Evolutionary conservation across 1,140 invertebrate genomes (phyloP).

Genomic region (Drosophila tropicalis): DNA sequence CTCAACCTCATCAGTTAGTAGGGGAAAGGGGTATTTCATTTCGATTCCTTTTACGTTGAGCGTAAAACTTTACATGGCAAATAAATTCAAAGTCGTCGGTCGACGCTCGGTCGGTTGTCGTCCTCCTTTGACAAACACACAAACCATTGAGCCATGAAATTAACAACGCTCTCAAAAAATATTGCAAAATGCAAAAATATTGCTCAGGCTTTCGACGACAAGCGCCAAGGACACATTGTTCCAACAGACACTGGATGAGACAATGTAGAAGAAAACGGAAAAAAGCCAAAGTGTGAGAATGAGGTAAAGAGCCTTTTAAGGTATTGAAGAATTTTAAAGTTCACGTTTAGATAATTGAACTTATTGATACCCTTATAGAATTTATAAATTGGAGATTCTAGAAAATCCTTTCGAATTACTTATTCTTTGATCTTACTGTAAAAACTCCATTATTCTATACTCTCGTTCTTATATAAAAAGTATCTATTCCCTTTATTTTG

Average conservation of each 20-base stretch:
- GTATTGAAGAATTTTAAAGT: neutral
- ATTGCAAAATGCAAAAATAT: slow-evolving; percentile 77
- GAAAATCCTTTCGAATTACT: no score
- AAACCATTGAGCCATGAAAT: slow-evolving; percentile 69
- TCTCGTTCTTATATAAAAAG: no score
- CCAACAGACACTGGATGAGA: slow-evolving; percentile 24
- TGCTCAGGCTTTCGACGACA: slow-evolving; percentile 39
- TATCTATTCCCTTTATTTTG: no score
- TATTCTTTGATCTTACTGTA: no score
- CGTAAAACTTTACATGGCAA: slow-evolving; percentile 22
- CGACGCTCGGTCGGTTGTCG: neutral
- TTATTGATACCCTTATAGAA: no score
- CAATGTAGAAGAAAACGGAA: slow-evolving; percentile 19
- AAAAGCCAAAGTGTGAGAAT: neutral
- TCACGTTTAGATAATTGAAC: neutral
- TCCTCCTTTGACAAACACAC: slow-evolving; percentile 34
- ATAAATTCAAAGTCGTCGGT: neutral
- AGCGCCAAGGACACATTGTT: slow-evolving; percentile 42
- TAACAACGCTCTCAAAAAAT: slow-evolving; percentile 75
- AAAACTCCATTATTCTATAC: no score
- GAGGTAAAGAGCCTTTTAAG: neutral
- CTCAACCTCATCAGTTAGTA: neutral
- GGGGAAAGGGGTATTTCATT: slow-evolving; percentile 35
- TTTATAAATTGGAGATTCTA: no score
- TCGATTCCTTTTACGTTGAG: slow-evolving; percentile 34